Evolutionary conservation across 2,113 vertebrate species (phyloP).

Genomic region (Crotalus tigris): DNA sequence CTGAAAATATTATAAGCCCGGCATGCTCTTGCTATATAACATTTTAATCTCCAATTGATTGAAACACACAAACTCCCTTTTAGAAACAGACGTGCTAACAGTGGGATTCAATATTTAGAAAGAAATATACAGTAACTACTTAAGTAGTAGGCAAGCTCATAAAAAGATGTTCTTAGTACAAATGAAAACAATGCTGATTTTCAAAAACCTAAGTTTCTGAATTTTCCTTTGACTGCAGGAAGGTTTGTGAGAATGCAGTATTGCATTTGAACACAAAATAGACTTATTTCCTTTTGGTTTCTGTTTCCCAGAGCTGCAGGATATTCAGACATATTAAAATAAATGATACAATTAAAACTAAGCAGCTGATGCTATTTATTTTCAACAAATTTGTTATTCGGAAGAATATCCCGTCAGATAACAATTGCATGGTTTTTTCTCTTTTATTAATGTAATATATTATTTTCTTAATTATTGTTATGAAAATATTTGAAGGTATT

Average conservation of each 20-base stretch:
- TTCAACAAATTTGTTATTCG: not conserved
- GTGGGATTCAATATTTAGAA: conserved; percentile 30
- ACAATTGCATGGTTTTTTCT: not conserved
- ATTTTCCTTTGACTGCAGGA: not conserved
- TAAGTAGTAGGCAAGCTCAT: conserved; percentile 16
- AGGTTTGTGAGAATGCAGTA: not conserved
- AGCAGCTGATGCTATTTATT: not conserved
- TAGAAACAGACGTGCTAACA: conserved; percentile 27
- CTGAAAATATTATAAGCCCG: conserved; percentile 30
- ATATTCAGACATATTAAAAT: not conserved
- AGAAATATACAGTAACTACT: conserved; percentile 19
- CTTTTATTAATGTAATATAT: not conserved
- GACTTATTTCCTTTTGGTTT: not conserved
- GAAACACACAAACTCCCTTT: not conserved
- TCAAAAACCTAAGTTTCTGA: not conserved
- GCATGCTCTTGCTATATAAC: conserved; percentile 35
- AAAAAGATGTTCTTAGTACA: conserved; percentile 39
- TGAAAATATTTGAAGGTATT: conserved; percentile 3
- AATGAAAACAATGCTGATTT: not conserved
- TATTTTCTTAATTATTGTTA: not conserved
- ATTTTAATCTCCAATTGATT: conserved; percentile 42
- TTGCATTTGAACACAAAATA: not conserved
- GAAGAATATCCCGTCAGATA: not conserved
- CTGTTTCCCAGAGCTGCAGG: not conserved
- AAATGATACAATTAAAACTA: not conserved